Base-by-base conservation (phyloP, 2,113 vertebrate species). In the Andinoacara biseriatus region DNA sequence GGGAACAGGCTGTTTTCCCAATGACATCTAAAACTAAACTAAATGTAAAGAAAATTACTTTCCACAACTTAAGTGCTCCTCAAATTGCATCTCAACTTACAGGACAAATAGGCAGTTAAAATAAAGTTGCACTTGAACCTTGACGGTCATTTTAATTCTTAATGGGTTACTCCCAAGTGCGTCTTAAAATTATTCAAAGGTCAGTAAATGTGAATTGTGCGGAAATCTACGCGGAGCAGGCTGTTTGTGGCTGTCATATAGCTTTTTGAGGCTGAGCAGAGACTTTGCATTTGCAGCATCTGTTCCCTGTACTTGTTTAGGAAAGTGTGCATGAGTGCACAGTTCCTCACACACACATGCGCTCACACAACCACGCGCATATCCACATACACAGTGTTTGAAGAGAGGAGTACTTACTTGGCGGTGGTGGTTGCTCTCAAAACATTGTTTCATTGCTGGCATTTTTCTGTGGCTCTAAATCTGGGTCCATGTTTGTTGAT, bases 391-490 rank as follows among this genome's bases (percentile, higher is more conserved):
- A 52, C 14, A 10, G 15, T 2, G 20, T 72, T 74, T 74, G 52
- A 91, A 78, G 81, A 52, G 10, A 58, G 67, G 63, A 76, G 80
- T 59, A 46, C 80, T 74, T 58, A 63, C 72, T 91, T 89, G 85
- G 85, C 78, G 9, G 60, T 31, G 31, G 75, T 81, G 80, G 81
- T 82, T 82, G 80, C 87, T 93, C 90, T 92, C 91, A 93, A 91
- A 93, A 93, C 90, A 91, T 56, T 7, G 79, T 90, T 92, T 89
- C 90, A 93, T 93, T 90, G 86, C 89, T 89, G 81, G 83, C 90
- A 93, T 94, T 91, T 93, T 91, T 91, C 84, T 93, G 85, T 65
- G 74, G 83, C 87, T 93, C 90, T 93, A 91, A 94, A 93, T 92
- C 67, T 86, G 91, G 90, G 75, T 86, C 54, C 81, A 80, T 91